A percentile compares a stretch with the other conserved stretches of the same genome.
phyloP scores from a whole-genome alignment of 2,797 vertebrate species.

The Percopsis omiscomaycus region DNA sequence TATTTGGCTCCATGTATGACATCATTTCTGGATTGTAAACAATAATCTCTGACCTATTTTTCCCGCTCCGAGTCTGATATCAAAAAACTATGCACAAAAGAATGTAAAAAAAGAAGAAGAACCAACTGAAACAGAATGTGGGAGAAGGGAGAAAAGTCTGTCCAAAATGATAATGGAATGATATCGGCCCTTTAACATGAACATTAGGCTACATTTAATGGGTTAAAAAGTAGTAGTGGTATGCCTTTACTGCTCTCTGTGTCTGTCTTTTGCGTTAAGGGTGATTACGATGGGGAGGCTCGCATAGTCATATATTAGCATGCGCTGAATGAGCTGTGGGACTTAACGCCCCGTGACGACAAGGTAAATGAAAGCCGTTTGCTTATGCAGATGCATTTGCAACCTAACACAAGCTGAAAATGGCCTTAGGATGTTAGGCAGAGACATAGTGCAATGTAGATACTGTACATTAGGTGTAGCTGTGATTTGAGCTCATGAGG shows the following conservation, averaged over 20 bases:
- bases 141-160: no score
- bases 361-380: slow-evolving; percentile 71
- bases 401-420: slow-evolving; percentile 53
- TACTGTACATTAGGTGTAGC: slow-evolving; percentile 51
- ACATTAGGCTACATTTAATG: no score
- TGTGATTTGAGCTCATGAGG: slow-evolving; percentile 31
- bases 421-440: slow-evolving; percentile 54
- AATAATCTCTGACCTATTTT: no score
- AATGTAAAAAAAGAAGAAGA: no score
- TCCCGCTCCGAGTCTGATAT: no score
- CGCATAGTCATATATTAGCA: slow-evolving; percentile 71
- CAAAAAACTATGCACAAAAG: no score
- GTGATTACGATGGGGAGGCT: slow-evolving; percentile 76
- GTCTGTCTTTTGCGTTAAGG: slow-evolving; percentile 78
- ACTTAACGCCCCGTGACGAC: slow-evolving; percentile 66
- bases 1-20: no score
- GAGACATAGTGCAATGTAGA: slow-evolving; percentile 38
- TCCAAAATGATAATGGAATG: no score
- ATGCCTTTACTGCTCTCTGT: slow-evolving; percentile 74
- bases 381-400: slow-evolving; percentile 72
- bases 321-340: slow-evolving; percentile 69
- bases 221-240: slow-evolving; percentile 65
- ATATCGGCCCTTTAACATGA: no score
- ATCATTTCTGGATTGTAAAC: no score
- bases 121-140: no score